Base-by-base conservation (phyloP, 2,888 invertebrate species). In the Drosophila acutilabella region DNA sequence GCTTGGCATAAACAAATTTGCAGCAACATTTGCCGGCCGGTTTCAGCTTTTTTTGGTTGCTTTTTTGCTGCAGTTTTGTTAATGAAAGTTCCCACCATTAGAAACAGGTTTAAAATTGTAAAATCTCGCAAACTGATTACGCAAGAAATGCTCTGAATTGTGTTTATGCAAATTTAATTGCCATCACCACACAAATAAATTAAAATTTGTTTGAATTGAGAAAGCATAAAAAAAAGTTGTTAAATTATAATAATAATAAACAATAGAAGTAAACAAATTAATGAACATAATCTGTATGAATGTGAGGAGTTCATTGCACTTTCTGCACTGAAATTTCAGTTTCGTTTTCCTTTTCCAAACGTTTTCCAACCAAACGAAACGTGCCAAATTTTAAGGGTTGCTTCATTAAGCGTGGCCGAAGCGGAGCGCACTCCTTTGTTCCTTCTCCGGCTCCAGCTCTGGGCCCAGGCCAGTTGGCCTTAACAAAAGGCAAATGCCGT, bases 341-440 rank as follows among this genome's bases (percentile, higher is more conserved):
- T 78, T 73, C 71, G 64, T 81, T 81, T 64, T 73, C 74, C 71
- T 67, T 69, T 69, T 64, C 30, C 30, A 30, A 30, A 30, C 71
- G 78, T 71, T 71, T 65, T 71, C 72, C 70, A 65, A 67, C 72
- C 67, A 45, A 74, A 67, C 73, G 80, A 80, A 81, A 80, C 88
- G 85, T 86, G 86, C 85, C 85, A 85, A 85, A 80, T 75, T 85
- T 83, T 86, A 86, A 78, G 88, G 86, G 88, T 86, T 85, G 86
- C 86, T 88, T 88, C 86, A 88, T 88, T 85, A 85, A 74, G 72
- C 81, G 68, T 61, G 64, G 77, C 73, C 71, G 36, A 57, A 59
- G 23, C 58, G 26, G 47, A 4, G 30, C 30, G 8, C 59, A 33
- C 40, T 61, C 38, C 38, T 61, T 53, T 53, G 16, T 36, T 36